These are phyloP conservation scores for Bettongia penicillata DNA, from an alignment of 2,113 vertebrate genomes.

Conservation along the genomic window DNA sequence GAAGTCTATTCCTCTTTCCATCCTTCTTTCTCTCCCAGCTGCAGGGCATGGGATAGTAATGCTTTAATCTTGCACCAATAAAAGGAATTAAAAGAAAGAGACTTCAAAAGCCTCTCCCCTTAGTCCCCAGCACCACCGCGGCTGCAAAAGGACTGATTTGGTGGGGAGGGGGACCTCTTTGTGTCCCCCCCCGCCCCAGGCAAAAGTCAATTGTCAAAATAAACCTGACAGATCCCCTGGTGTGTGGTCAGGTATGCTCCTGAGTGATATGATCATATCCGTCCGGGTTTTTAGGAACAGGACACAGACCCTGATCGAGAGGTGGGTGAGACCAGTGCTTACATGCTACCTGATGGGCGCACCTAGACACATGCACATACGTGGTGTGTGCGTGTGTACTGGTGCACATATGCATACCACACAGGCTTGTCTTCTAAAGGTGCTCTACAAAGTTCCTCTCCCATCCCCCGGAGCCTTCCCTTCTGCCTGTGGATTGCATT, in stretches of 20 bases:
- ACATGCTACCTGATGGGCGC: background rate
- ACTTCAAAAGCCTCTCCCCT: constrained; percentile 51
- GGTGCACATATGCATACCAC: constrained; percentile 46
- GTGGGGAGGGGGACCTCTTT: too few species aligned
- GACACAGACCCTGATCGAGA: background rate
- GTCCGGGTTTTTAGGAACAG: background rate
- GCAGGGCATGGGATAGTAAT: constrained; percentile 32
- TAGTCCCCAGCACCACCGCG: constrained; percentile 1
- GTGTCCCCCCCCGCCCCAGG: background rate
- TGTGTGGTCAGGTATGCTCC: constrained; percentile 46
- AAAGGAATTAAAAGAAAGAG: constrained; percentile 50
- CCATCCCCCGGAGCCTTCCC: constrained; percentile 53
- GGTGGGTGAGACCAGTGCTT: fast-evolving
- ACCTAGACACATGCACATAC: background rate
- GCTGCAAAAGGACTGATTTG: background rate
- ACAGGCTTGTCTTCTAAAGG: constrained; percentile 56
- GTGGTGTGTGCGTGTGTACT: constrained; percentile 55
- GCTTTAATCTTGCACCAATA: constrained; percentile 61
- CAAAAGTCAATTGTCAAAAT: constrained; percentile 28
- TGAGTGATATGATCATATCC: background rate
- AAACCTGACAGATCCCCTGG: background rate
- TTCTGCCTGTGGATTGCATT: constrained; percentile 51
- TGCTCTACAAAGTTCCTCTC: constrained; percentile 71
- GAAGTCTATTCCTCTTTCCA: constrained; percentile 30
- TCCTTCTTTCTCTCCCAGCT: constrained; percentile 40